phyloP scores from a whole-genome alignment of 1,140 invertebrate species.

The Pantala flavescens region DNA sequence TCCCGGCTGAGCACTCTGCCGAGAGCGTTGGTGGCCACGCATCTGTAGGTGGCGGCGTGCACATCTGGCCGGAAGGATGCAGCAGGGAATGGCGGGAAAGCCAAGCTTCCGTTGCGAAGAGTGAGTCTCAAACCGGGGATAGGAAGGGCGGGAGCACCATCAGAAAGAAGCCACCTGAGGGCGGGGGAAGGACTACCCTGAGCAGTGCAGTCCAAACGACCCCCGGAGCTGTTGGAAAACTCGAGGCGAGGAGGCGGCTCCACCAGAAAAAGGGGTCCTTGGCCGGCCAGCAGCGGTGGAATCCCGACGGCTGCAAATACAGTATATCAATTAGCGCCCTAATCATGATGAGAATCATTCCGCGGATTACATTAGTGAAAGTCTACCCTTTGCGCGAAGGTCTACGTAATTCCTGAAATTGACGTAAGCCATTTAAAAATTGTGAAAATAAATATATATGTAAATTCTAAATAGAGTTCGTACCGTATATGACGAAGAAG shows the following conservation, averaged over 20 bases:
- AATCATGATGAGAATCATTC: too few species aligned
- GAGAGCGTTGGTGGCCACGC: conserved; percentile 34
- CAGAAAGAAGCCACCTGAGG: conserved; percentile 30
- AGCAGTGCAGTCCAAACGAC: conserved; percentile 33
- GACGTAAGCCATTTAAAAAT: too few species aligned
- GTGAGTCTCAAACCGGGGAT: conserved; percentile 32
- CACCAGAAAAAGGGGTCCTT: conserved; percentile 34
- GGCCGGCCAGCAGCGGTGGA: conserved; percentile 23
- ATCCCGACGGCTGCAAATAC: conserved; percentile 16
- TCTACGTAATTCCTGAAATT: too few species aligned
- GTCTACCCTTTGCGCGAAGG: too few species aligned
- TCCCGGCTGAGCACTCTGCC: conserved; percentile 24
- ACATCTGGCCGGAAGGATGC: conserved; percentile 35
- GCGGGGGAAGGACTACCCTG: conserved; percentile 31
- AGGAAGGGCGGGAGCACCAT: conserved; percentile 32
- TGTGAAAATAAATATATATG: too few species aligned
- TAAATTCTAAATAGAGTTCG: too few species aligned
- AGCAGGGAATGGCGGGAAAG: conserved; percentile 36
- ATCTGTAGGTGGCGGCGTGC: conserved; percentile 38
- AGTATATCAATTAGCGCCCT: too few species aligned
- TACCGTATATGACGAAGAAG: too few species aligned
- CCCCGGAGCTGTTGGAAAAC: conserved; percentile 34
- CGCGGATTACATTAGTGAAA: too few species aligned
- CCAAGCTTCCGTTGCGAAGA: conserved; percentile 33
- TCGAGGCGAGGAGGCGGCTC: conserved; percentile 33